Base-by-base conservation (phyloP, 2,113 vertebrate genomes). In the Ptychochromis oligacanthus region DNA sequence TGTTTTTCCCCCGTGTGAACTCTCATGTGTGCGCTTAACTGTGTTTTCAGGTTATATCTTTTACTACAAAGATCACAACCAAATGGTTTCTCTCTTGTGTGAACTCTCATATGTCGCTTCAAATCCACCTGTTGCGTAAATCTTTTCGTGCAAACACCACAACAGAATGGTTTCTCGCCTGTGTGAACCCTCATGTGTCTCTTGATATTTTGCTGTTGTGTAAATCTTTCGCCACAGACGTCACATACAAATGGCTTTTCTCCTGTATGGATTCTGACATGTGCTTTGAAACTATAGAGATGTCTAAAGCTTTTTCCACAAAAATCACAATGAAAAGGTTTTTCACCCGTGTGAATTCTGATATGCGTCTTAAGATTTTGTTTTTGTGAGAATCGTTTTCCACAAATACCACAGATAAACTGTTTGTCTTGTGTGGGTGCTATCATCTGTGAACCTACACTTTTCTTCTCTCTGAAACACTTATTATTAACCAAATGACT, bases 281-380 rank as follows among this genome's bases (percentile, higher is more conserved):
- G 65, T 1, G 65, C 43, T 22, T 70, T 70, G 9, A 70, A 52
- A 70, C 65, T 70, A 52, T 70, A 49, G 40, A 49, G 43, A 28
- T 70, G 65, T 52, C 65, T 24, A 70, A 70, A 70, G 28, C 24
- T 5, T 46, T 70, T 70, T 70, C 43, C 43, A 52, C 65, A 70
- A 70, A 70, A 49, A 7, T 70, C 65, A 52, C 65, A 70, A 70
- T 70, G 65, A 70, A 49, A 70, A 49, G 65, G 65, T 70, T 70
- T 70, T 70, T 70, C 65, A 12, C 65, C 65, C 7, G 65, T 70
- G 65, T 70, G 65, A 70, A 70, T 70, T 70, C 65, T 24, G 43
- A 70, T 70, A 70, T 70, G 65, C 18, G 65, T 70, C 43, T 70
- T 70, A 28, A 70, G 65, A 70, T 70, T 70, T 70, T 70, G 65